Conservation (phyloP, 64 coral and sea anemone species). For the Exaiptasia diaphana region DNA sequence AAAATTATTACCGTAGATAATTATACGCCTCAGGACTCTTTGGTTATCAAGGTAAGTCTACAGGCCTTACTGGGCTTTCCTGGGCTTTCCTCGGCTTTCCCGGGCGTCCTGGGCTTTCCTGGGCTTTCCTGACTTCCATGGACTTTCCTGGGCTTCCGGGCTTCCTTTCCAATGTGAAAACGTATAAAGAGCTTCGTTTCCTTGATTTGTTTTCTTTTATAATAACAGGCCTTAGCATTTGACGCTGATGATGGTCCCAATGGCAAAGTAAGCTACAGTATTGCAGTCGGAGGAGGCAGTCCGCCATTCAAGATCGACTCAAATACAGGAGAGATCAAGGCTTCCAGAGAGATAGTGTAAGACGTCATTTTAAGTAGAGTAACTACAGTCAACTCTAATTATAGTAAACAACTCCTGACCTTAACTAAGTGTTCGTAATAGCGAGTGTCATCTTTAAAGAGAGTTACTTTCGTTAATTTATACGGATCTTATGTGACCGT, state of each 20-base stretch:
- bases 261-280: constrained; percentile 32
- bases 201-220: not conserved
- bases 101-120: no score
- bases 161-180: no score
- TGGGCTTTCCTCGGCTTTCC: no score
- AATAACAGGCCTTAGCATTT: constrained; percentile 18
- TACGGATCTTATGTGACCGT: no score
- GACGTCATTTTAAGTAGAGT: not conserved
- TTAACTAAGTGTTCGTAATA: no score
- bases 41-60: not conserved
- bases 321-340: constrained; percentile 46
- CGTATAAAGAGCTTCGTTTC: no score
- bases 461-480: no score
- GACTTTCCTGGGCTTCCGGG: no score
- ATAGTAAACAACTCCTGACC: no score
- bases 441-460: no score
- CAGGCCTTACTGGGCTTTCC: no score
- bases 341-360: constrained; percentile 33
- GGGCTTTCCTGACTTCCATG: no score
- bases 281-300: not conserved
- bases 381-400: not conserved
- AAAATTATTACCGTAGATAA: not conserved
- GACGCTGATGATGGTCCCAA: constrained; percentile 8
- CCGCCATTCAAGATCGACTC: constrained; percentile 36
- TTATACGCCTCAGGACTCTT: not conserved